Percentiles rank a stretch among this genome's conserved stretches.
Conservation (phyloP, 1,140 invertebrate genomes). For the Ceratina australensis region DNA sequence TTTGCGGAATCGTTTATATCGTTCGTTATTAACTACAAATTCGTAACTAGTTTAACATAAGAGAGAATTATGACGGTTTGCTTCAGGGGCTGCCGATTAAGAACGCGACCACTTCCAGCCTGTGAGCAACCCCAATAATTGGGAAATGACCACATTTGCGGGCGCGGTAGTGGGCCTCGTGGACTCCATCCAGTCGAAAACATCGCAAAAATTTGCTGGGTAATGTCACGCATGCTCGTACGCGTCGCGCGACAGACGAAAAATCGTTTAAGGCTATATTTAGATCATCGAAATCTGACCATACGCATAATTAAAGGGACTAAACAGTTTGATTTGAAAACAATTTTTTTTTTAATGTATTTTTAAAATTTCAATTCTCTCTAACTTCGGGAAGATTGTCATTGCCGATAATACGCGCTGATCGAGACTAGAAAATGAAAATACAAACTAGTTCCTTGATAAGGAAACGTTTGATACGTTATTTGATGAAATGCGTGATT, state of each 20-base stretch:
- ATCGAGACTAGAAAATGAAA: no score
- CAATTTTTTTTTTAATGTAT: no score
- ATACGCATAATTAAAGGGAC: constrained; percentile 12
- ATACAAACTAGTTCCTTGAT: neutral
- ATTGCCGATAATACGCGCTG: no score
- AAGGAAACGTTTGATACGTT: neutral
- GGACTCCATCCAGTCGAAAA: constrained; percentile 73
- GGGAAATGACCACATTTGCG: constrained; percentile 79
- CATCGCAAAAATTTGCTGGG: constrained; percentile 72
- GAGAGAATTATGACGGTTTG: neutral
- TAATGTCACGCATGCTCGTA: constrained; percentile 57
- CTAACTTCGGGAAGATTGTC: no score
- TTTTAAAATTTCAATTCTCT: no score
- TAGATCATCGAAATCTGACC: neutral
- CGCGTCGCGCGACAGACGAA: neutral
- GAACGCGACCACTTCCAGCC: constrained; percentile 65
- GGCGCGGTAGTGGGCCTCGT: constrained; percentile 76
- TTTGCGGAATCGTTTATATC: no score
- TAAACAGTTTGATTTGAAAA: no score
- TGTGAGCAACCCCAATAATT: constrained; percentile 79
- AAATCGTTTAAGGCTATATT: constrained; percentile 44
- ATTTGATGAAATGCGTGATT: neutral
- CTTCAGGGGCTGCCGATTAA: constrained; percentile 75
- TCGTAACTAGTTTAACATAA: no score
- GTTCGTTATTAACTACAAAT: no score